phyloP scores from a whole-genome alignment of 2,797 vertebrate species.

The Carapus acus region DNA sequence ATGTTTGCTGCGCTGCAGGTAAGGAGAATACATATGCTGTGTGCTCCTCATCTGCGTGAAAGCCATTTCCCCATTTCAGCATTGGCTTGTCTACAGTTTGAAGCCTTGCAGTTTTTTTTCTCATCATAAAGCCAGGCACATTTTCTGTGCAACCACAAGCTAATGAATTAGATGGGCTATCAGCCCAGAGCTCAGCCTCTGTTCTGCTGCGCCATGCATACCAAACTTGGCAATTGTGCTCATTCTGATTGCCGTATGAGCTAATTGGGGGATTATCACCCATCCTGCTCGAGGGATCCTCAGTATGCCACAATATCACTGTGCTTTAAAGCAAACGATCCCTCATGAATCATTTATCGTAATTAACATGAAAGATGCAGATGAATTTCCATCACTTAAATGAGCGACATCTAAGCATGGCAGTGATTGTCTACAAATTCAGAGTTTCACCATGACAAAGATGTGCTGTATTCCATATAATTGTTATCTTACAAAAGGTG shows the following conservation, averaged over 20 bases:
- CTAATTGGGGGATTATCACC: constrained; percentile 27
- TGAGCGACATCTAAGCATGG: not conserved
- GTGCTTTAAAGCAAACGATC: not conserved
- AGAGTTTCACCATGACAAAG: not conserved
- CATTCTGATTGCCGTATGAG: constrained; percentile 24
- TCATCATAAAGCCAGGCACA: constrained; percentile 38
- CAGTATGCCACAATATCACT: constrained; percentile 8
- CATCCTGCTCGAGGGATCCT: constrained; percentile 10
- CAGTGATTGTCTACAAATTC: constrained; percentile 4
- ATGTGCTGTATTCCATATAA: not conserved
- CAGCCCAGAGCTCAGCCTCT: constrained; percentile 45
- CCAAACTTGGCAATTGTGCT: constrained; percentile 20
- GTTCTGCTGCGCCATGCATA: constrained; percentile 38
- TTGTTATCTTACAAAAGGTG: too few relatives aligned
- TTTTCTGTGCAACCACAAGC: constrained; percentile 43
- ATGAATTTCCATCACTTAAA: not conserved
- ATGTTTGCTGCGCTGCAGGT: constrained; percentile 99
- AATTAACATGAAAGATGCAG: constrained; percentile 4
- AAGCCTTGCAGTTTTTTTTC: constrained; percentile 36
- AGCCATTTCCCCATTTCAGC: constrained; percentile 22
- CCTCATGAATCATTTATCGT: constrained; percentile 11
- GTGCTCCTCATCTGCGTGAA: constrained; percentile 18
- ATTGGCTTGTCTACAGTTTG: constrained; percentile 37
- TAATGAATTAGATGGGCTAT: constrained; percentile 61
- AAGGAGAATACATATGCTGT: constrained; percentile 29